Evolutionary conservation across 1,140 invertebrate species (phyloP), one percentile per base, ranked within the genome.

Genomic region (Geopemphigus sp.): DNA sequence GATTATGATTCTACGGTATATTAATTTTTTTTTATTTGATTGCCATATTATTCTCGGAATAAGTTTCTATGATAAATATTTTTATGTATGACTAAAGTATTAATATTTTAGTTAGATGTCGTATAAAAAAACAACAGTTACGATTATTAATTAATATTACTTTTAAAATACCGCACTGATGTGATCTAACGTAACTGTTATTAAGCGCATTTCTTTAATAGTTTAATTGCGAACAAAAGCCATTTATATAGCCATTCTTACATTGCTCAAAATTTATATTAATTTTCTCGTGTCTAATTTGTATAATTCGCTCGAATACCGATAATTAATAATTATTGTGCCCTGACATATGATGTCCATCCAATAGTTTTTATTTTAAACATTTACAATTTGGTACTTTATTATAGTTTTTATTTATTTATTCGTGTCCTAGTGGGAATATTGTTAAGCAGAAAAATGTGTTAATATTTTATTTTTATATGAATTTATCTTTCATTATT

Each of bases 381-480:
- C 8, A 54, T 12, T 53, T 1, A 53, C 5, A 70, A 26, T 53
- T 10, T 72, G 15, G 24, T 72, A 54, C 29, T 72, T 29, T 54
- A 54, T 53, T 54, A 54, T 54, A 53, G 17, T 54, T 53, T 26
- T 72, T 54, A 72, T 53, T 72, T 29, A 72, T 29, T 19, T 68
- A 26, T n/a, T n/a, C n/a, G n/a, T 63, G 26, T 72, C 11, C 26
- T 54, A 72, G 50, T 54, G 47, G 47, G 17, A 53, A 72, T 72
- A 54, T 54, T 54, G 15, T 72, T 29, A 72, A 72, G 50, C 2
- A 54, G 26, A 57, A 53, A 19, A 53, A 53, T 1, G 47, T 68
- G 8, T 50, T 68, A 54, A 72, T 22, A 50, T 53, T 54, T 72
- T 72, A 53, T 54, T 72, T 72, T 72, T 68, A 22, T 68, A 72